A percentile compares a stretch with the other conserved stretches of the same genome.
phyloP scores from a whole-genome alignment of 2,113 vertebrate genomes.

The Anarrhichthys ocellatus region DNA sequence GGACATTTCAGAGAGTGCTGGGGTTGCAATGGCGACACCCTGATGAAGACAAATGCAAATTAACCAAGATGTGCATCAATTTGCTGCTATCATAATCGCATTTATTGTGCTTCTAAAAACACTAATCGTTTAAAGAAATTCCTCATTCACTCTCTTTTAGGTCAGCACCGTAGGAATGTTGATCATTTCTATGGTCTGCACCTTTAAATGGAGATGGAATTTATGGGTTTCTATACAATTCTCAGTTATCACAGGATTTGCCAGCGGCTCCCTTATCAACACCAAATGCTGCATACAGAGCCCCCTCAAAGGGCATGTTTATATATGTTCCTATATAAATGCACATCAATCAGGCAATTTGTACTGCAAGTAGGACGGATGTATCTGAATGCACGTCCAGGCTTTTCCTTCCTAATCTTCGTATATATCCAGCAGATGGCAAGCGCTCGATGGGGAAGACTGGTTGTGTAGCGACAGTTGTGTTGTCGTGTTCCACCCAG shows the following conservation, averaged over 20 bases:
- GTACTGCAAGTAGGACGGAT: slow-evolving; percentile 26
- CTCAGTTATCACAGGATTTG: slow-evolving; percentile 17
- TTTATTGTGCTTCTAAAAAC: not conserved
- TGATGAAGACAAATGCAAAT: slow-evolving; percentile 6
- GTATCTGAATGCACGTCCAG: slow-evolving; percentile 10
- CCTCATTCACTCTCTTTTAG: not conserved
- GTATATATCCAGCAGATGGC: slow-evolving; percentile 48
- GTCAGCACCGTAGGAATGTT: not conserved
- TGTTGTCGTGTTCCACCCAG: slow-evolving; percentile 50
- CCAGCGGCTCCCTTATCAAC: slow-evolving; percentile 32
- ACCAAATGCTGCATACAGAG: slow-evolving; percentile 17
- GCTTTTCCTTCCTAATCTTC: slow-evolving; percentile 43
- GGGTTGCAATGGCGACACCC: not conserved
- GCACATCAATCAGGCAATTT: slow-evolving; percentile 49
- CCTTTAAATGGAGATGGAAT: slow-evolving; percentile 5
- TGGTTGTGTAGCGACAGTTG: slow-evolving; percentile 19
- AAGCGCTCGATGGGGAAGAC: slow-evolving; percentile 37
- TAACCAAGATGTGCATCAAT: not conserved
- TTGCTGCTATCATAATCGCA: not conserved
- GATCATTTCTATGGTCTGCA: not conserved
- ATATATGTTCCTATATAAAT: slow-evolving; percentile 16
- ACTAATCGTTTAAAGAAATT: not conserved
- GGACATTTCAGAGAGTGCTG: slow-evolving; percentile 28
- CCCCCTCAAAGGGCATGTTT: slow-evolving; percentile 26
- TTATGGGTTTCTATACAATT: not conserved